Percentiles rank a stretch among this genome's conserved stretches.
Conservation (phyloP, 2,797 vertebrate genomes). For the Champsocephalus esox region DNA sequence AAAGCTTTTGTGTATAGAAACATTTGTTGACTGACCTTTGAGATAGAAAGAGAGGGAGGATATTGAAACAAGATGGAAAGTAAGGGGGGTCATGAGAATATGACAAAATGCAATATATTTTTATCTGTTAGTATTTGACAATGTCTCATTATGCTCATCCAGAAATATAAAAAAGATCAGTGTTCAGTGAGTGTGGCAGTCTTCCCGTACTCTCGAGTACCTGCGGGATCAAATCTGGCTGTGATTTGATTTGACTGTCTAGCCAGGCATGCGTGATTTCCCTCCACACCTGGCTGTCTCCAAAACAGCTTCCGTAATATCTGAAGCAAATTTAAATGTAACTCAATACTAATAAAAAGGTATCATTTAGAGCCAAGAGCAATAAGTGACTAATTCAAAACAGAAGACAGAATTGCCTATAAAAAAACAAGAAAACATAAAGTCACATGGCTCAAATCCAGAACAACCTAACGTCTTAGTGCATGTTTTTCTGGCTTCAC, state of each 20-base stretch:
- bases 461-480: conserved; percentile 6
- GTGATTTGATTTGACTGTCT: conserved; percentile 43
- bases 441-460: conserved; percentile 33
- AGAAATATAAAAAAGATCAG: conserved; percentile 19
- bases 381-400: conserved; percentile 30
- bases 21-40: conserved; percentile 2
- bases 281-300: conserved; percentile 18
- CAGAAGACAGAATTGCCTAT: conserved; percentile 29
- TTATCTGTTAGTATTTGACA: background rate
- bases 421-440: conserved; percentile 27
- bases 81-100: background rate
- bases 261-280: conserved; percentile 24
- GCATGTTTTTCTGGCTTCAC: conserved; percentile 19
- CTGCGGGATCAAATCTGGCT: conserved; percentile 17
- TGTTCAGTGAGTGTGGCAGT: conserved; percentile 8
- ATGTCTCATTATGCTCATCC: background rate
- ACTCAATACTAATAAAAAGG: conserved; percentile 11
- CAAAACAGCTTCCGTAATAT: conserved; percentile 32
- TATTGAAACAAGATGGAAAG: background rate
- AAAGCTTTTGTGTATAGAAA: background rate
- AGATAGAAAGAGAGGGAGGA: conserved; percentile 2
- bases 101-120: background rate
- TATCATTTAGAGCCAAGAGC: conserved; percentile 13
- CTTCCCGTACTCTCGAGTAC: conserved; percentile 5
- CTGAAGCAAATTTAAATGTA: conserved; percentile 27